Evolutionary conservation across 2,888 invertebrate genomes (phyloP).

Genomic region (Heteromyza rotundicornis): DNA sequence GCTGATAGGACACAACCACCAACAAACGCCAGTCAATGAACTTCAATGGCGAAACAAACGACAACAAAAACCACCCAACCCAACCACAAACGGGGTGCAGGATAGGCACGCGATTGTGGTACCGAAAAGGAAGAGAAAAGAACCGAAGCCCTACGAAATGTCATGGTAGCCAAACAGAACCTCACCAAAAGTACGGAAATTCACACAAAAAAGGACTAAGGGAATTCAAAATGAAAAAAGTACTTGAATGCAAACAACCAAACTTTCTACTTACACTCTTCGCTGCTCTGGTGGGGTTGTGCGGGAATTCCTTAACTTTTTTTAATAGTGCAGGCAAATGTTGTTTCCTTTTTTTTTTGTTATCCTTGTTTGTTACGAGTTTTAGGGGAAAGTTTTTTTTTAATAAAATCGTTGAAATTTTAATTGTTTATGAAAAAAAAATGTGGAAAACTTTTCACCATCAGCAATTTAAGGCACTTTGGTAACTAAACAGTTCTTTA

Average conservation of each 20-base stretch:
- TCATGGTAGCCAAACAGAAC: background rate
- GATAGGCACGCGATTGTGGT: background rate
- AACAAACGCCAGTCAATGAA: background rate
- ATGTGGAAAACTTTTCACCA: too few species aligned
- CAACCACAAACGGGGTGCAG: background rate
- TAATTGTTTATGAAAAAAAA: too few species aligned
- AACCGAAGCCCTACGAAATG: too few species aligned
- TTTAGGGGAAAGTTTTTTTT: too few species aligned
- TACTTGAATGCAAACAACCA: background rate
- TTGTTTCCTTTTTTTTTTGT: conserved; percentile 14
- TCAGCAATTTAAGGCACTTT: conserved; percentile 28
- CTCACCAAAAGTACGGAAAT: background rate
- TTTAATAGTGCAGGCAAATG: conserved; percentile 1
- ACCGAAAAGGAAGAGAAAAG: too few species aligned
- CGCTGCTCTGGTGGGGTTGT: too few species aligned
- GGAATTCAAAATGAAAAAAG: background rate
- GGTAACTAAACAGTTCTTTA: conserved; percentile 40
- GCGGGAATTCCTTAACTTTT: background rate
- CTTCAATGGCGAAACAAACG: background rate
- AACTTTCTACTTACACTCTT: background rate
- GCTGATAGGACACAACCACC: too few species aligned
- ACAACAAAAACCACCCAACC: too few species aligned
- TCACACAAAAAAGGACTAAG: background rate
- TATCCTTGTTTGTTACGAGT: conserved; percentile 22
- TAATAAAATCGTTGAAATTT: background rate